Conservation (phyloP, 2,113 vertebrate genomes). For the Elachura formosa region DNA sequence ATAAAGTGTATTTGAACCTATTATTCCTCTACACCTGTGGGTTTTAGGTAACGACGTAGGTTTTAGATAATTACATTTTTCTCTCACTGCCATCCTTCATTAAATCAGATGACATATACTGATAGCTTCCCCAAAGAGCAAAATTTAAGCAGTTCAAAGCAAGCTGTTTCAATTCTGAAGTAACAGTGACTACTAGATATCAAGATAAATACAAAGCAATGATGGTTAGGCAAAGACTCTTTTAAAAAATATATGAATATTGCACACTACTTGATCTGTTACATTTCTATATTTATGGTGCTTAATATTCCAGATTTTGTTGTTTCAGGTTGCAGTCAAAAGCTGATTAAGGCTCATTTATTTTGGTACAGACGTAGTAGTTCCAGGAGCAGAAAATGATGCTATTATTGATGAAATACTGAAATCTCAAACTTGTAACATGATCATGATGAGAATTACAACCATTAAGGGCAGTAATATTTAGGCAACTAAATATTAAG, state of each 20-base stretch:
- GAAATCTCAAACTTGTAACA: background rate
- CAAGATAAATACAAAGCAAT: background rate
- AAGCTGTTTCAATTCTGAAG: background rate
- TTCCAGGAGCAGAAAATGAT: background rate
- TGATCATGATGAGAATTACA: background rate
- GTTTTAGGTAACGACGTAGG: background rate
- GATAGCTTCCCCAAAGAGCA: background rate
- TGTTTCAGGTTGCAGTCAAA: background rate
- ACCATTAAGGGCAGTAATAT: background rate
- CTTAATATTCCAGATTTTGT: background rate
- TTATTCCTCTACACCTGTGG: background rate
- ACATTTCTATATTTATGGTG: background rate
- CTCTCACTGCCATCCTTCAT: background rate
- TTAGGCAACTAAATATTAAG: background rate
- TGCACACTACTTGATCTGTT: background rate
- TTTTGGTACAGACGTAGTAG: background rate
- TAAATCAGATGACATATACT: background rate
- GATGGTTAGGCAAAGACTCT: fast-evolving
- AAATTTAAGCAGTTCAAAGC: background rate
- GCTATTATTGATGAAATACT: background rate
- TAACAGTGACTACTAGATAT: background rate
- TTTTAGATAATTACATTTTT: fast-evolving
- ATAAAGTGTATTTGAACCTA: background rate
- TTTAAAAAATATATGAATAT: background rate
- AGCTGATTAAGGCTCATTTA: background rate